Conservation (phyloP, 1,140 invertebrate species). For the Zaprionus tsacasi region DNA sequence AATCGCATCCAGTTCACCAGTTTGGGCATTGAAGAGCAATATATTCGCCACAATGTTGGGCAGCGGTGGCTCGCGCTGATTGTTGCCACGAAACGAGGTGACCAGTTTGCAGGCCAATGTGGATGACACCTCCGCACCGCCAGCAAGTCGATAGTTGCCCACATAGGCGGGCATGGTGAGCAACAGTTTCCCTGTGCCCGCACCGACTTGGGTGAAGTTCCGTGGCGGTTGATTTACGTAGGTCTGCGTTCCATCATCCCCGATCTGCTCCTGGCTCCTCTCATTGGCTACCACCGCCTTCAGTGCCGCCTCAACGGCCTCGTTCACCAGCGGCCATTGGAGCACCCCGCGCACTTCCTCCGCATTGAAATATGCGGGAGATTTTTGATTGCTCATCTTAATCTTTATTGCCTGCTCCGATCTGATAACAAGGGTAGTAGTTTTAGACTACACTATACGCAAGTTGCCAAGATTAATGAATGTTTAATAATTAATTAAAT, state of each 20-base stretch:
- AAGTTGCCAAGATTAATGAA: neutral
- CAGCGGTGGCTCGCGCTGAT: constrained; percentile 62
- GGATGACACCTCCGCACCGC: too few relatives aligned
- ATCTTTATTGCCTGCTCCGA: neutral
- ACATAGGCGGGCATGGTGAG: constrained; percentile 85
- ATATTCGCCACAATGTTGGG: constrained; percentile 84
- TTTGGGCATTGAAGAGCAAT: constrained; percentile 83
- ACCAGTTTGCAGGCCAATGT: constrained; percentile 85
- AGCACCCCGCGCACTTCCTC: constrained; percentile 56
- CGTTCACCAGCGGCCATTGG: constrained; percentile 66
- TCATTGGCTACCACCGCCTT: constrained; percentile 28
- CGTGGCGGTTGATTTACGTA: constrained; percentile 56
- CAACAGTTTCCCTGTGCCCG: constrained; percentile 47
- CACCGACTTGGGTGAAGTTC: constrained; percentile 22
- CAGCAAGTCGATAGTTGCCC: constrained; percentile 65
- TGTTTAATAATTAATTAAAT: neutral
- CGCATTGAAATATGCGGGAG: constrained; percentile 43
- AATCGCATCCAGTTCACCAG: constrained; percentile 84
- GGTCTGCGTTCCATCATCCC: neutral
- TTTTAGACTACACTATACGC: neutral
- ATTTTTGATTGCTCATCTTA: constrained; percentile 16
- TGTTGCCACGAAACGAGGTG: constrained; percentile 83
- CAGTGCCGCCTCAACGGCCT: constrained; percentile 66
- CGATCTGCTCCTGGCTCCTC: neutral
- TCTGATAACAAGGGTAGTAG: neutral